phyloP scores from a whole-genome alignment of 2,113 vertebrate genomes.

The Nerophis lumbriciformis region DNA sequence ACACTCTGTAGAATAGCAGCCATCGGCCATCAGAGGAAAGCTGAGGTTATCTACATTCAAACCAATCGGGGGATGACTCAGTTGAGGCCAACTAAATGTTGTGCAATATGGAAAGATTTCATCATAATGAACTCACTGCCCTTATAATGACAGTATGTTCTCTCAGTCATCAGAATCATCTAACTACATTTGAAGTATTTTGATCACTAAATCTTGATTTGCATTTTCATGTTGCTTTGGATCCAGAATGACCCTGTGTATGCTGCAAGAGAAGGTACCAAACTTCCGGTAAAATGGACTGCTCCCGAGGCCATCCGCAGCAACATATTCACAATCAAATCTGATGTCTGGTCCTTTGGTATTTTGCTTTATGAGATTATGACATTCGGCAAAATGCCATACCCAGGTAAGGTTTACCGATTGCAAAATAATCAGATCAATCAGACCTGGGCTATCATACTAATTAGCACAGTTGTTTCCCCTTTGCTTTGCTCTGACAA shows the following conservation, averaged over 20 bases:
- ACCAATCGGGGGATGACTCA: no score
- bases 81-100: no score
- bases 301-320: constrained; percentile 82
- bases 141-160: background rate
- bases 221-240: background rate
- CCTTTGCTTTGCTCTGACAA: background rate
- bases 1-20: no score
- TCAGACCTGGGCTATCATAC: background rate
- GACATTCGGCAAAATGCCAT: constrained; percentile 90
- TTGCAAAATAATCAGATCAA: background rate
- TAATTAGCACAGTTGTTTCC: background rate
- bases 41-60: no score
- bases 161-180: background rate
- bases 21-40: no score
- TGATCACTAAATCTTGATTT: background rate
- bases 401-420: constrained; percentile 74
- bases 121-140: no score
- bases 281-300: constrained; percentile 97
- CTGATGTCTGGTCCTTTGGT: constrained; percentile 96
- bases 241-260: constrained; percentile 80
- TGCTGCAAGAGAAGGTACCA: constrained; percentile 77
- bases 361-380: constrained; percentile 92
- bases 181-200: background rate
- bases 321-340: constrained; percentile 87
- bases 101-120: no score